phyloP scores from a whole-genome alignment of 2,888 invertebrate species.

The Charanyca ferruginea region DNA sequence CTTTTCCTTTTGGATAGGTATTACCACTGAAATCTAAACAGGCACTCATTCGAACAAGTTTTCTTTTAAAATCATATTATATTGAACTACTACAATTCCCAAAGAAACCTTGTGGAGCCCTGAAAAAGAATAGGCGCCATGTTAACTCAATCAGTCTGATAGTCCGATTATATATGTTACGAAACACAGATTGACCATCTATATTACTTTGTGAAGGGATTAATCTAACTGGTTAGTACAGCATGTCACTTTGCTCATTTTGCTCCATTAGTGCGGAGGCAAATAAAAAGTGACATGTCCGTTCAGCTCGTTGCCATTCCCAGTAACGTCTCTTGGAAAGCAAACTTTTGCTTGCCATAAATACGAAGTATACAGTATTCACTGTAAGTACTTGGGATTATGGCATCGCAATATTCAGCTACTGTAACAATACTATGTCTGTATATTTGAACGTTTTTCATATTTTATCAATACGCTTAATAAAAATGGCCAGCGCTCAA shows the following conservation, averaged over 20 bases:
- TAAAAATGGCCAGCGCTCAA: constrained; percentile 51
- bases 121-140: constrained; percentile 29
- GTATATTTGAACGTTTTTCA: constrained; percentile 47
- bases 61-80: not conserved
- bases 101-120: constrained; percentile 1
- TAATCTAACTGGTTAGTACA: constrained; percentile 40
- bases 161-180: constrained; percentile 10
- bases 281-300: constrained; percentile 76
- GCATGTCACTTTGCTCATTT: constrained; percentile 60
- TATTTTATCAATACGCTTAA: constrained; percentile 52
- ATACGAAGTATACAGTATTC: constrained; percentile 9
- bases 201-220: constrained; percentile 43
- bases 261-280: constrained; percentile 62
- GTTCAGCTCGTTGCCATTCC: constrained; percentile 66
- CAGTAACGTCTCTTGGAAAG: constrained; percentile 47
- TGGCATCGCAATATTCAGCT: too few relatives aligned
- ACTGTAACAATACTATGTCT: constrained; percentile 41
- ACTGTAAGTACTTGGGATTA: too few relatives aligned
- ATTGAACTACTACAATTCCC: not conserved
- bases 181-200: constrained; percentile 31
- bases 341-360: constrained; percentile 64
- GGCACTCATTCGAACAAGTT: too few relatives aligned
- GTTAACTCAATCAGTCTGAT: constrained; percentile 32
- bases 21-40: not conserved
- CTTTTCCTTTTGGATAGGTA: not conserved